These are phyloP conservation scores for Nycteola revayana DNA, from an alignment of 2,888 invertebrate genomes.

Conservation along the genomic window DNA sequence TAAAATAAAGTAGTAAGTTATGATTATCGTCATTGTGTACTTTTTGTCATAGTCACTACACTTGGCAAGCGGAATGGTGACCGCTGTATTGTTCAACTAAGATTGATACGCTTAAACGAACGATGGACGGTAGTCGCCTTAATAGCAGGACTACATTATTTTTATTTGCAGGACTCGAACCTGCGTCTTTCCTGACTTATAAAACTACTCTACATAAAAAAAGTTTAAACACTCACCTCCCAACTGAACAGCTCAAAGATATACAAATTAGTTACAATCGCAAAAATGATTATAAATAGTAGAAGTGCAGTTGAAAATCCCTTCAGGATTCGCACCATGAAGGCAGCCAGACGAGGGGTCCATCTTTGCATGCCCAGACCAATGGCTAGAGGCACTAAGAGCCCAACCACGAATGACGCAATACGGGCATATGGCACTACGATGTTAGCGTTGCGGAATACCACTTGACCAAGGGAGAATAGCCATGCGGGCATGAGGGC, in stretches of 20 bases:
- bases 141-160: no score
- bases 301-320: slow-evolving; percentile 91
- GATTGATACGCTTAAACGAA: no score
- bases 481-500: slow-evolving; percentile 95
- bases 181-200: no score
- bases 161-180: no score
- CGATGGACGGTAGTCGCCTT: no score
- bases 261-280: slow-evolving; percentile 93
- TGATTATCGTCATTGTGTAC: no score
- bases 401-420: slow-evolving; percentile 86
- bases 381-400: slow-evolving; percentile 87
- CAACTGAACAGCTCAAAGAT: slow-evolving; percentile 94
- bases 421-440: slow-evolving; percentile 91
- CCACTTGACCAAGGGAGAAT: slow-evolving; percentile 90
- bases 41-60: no score
- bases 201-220: no score
- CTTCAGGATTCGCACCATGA: slow-evolving; percentile 91
- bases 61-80: no score
- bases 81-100: no score
- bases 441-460: slow-evolving; percentile 87
- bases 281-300: slow-evolving; percentile 92
- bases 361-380: slow-evolving; percentile 84
- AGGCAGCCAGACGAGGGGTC: slow-evolving; percentile 84
- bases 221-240: slow-evolving; percentile 83
- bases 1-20: no score